These are phyloP conservation scores for Halcyon smyrnensis DNA, from an alignment of 2,797 vertebrate species.

Conservation along the genomic window DNA sequence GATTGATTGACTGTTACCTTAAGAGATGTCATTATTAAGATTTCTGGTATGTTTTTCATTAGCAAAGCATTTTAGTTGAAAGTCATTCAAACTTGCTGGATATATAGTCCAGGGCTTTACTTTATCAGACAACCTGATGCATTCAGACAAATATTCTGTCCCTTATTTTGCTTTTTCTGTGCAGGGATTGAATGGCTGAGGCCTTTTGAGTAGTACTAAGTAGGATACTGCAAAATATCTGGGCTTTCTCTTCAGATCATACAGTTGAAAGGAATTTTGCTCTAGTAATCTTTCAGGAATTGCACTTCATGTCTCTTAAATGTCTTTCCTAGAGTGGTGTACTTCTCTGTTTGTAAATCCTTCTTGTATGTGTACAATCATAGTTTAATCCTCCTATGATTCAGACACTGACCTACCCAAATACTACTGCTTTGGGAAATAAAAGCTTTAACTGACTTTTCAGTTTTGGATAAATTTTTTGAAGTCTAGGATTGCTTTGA, in stretches of 20 bases:
- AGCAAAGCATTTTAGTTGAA: neutral
- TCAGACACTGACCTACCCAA: neutral
- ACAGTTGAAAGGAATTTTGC: neutral
- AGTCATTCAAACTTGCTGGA: neutral
- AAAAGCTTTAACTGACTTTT: neutral
- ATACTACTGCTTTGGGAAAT: neutral
- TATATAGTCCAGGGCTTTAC: neutral
- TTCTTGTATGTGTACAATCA: neutral
- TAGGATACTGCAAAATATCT: neutral
- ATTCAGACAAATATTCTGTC: neutral
- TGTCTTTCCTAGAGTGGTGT: neutral
- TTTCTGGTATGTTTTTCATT: slow-evolving; percentile 15
- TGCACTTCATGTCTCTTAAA: neutral
- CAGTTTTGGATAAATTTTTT: neutral
- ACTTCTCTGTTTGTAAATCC: neutral
- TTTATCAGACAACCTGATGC: neutral
- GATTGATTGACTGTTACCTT: neutral
- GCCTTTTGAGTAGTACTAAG: neutral
- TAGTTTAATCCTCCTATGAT: neutral
- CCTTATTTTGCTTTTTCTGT: neutral
- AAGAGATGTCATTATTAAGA: neutral
- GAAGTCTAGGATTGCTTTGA: neutral
- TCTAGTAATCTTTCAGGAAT: neutral
- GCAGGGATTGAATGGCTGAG: neutral
- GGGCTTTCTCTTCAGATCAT: neutral